A percentile compares a stretch with the other conserved stretches of the same genome.
phyloP scores from a whole-genome alignment of 1,140 invertebrate species.

The Oedothorax gibbosus region DNA sequence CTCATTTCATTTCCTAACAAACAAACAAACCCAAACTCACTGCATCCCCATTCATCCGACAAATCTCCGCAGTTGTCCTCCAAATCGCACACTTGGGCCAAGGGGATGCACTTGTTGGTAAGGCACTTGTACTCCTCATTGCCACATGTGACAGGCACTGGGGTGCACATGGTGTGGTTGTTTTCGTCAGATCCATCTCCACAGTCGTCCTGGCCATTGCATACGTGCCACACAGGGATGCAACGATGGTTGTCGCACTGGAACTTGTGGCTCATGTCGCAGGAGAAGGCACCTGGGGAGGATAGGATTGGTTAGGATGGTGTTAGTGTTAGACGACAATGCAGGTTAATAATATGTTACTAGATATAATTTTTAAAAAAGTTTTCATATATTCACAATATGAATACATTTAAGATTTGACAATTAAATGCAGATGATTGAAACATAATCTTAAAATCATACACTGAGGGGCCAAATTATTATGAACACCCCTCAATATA shows the following conservation, averaged over 20 bases:
- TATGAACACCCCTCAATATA: too few relatives aligned
- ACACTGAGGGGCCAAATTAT: too few relatives aligned
- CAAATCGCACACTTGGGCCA: slow-evolving; percentile 84
- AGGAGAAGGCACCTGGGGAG: slow-evolving; percentile 59
- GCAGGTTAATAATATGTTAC: not conserved
- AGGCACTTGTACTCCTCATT: slow-evolving; percentile 87
- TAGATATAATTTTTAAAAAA: not conserved
- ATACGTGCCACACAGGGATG: slow-evolving; percentile 82
- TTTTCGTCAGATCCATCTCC: slow-evolving; percentile 94
- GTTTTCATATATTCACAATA: not conserved
- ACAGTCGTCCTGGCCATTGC: slow-evolving; percentile 89
- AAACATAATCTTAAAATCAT: too few relatives aligned
- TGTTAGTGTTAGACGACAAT: not conserved
- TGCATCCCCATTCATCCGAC: slow-evolving; percentile 68
- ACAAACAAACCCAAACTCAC: slow-evolving; percentile 68
- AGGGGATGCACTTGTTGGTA: slow-evolving; percentile 89
- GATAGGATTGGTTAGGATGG: not conserved
- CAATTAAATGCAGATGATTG: too few relatives aligned
- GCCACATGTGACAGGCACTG: slow-evolving; percentile 84
- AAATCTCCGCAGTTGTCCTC: slow-evolving; percentile 73
- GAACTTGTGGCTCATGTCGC: slow-evolving; percentile 74
- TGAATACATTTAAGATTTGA: not conserved
- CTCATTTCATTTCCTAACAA: not conserved
- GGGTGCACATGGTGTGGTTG: slow-evolving; percentile 81
- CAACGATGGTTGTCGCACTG: slow-evolving; percentile 94